phyloP scores from a whole-genome alignment of 2,113 vertebrate species.

The Catharus fuscescens region DNA sequence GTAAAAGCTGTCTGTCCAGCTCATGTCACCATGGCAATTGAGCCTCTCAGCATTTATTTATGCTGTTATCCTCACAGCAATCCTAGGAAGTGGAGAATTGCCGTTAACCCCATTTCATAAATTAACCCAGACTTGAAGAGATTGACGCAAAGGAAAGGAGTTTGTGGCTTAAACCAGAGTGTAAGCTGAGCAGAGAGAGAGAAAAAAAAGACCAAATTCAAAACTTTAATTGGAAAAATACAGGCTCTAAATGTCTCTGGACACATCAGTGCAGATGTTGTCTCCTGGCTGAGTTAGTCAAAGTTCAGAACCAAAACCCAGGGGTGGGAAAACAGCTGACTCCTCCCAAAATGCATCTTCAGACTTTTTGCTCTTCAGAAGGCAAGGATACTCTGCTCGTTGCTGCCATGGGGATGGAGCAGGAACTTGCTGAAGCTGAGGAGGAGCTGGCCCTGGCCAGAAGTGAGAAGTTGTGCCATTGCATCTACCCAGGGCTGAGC shows the following conservation, averaged over 20 bases:
- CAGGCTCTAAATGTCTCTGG: background rate
- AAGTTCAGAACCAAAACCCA: background rate
- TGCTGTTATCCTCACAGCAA: background rate
- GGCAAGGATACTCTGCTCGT: accelerated
- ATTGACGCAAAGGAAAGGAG: background rate
- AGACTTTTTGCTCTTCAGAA: background rate
- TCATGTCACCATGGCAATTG: background rate
- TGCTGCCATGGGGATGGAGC: background rate
- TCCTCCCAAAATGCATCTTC: background rate
- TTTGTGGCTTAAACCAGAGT: background rate
- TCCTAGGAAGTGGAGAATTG: background rate
- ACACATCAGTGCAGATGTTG: background rate
- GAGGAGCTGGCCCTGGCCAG: background rate
- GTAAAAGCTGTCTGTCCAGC: background rate
- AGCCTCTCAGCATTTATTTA: background rate
- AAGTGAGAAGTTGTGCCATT: background rate
- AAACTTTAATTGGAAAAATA: background rate
- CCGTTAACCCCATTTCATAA: background rate
- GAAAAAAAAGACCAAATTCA: background rate
- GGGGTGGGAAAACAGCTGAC: background rate
- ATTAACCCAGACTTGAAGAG: background rate
- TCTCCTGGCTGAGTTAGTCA: background rate
- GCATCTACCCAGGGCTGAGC: background rate
- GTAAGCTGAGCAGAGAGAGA: background rate
- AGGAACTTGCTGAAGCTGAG: background rate